A percentile compares a stretch with the other conserved stretches of the same genome.
phyloP scores from a whole-genome alignment of 2,888 invertebrate genomes.

The Myopa testacea region DNA sequence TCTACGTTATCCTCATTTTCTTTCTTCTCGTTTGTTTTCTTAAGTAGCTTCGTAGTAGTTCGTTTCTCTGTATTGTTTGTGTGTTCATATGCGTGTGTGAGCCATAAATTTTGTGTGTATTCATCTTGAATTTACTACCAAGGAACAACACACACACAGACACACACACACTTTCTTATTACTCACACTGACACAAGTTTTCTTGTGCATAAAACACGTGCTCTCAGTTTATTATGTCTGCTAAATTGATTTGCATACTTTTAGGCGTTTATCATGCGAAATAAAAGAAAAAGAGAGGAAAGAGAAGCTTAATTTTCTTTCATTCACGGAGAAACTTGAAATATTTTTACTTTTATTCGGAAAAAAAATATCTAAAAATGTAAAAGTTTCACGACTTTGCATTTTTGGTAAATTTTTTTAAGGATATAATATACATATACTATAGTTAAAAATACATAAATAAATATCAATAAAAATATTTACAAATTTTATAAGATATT shows the following conservation, averaged over 20 bases:
- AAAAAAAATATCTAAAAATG: no score
- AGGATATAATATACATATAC: no score
- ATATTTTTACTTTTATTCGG: no score
- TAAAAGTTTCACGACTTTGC: no score
- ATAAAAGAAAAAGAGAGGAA: no score
- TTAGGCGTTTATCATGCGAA: not conserved
- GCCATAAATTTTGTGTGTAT: constrained; percentile 31
- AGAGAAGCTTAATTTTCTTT: not conserved
- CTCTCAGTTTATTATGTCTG: constrained; percentile 28
- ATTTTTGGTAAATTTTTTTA: no score
- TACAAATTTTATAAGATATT: no score
- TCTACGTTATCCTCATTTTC: not conserved
- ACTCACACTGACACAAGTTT: not conserved
- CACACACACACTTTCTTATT: no score
- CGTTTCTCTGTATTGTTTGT: not conserved
- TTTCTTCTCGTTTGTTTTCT: not conserved
- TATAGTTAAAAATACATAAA: no score
- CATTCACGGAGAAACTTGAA: not conserved
- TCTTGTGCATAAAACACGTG: constrained; percentile 24
- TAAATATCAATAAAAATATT: no score
- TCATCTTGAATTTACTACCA: constrained; percentile 4
- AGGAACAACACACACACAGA: no score
- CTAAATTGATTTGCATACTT: constrained; percentile 33
- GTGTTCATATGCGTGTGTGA: constrained; percentile 6
- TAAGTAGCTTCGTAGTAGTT: not conserved